Conservation (phyloP, 35 echinoderm and acorn worm genomes). For the Apostichopus parvimensis region DNA sequence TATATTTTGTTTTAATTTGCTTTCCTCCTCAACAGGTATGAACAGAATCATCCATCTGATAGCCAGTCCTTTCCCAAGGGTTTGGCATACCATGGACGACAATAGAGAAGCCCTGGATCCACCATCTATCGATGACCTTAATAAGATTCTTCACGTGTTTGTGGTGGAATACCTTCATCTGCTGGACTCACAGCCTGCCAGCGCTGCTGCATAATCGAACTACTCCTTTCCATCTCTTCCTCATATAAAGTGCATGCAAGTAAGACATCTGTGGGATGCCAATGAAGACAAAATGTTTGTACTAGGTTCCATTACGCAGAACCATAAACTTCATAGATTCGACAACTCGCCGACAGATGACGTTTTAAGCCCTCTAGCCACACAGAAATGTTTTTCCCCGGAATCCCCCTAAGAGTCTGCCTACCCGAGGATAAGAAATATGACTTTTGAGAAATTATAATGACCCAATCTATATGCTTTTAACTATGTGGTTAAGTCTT, state of each 20-base stretch:
- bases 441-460: too few species aligned
- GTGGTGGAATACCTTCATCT: slow-evolving; percentile 82
- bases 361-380: too few species aligned
- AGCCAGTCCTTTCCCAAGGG: slow-evolving; percentile 65
- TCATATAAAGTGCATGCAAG: neutral
- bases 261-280: too few species aligned
- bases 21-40: slow-evolving; percentile 15
- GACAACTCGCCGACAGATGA: too few species aligned
- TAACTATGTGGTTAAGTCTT: too few species aligned
- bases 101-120: slow-evolving; percentile 61
- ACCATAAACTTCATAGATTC: too few species aligned
- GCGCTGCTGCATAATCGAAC: neutral
- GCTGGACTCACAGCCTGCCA: slow-evolving; percentile 35
- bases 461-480: too few species aligned
- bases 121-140: slow-evolving; percentile 74
- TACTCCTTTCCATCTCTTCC: neutral
- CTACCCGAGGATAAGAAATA: too few species aligned
- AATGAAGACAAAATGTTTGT: too few species aligned
- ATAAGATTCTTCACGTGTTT: slow-evolving; percentile 86
- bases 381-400: too few species aligned
- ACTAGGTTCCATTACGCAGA: too few species aligned
- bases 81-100: slow-evolving; percentile 75
- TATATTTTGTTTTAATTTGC: neutral
- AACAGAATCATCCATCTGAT: slow-evolving; percentile 68
- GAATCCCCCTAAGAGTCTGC: too few species aligned